Conservation (phyloP, 2,888 invertebrate species). For the Xanthia togata region DNA sequence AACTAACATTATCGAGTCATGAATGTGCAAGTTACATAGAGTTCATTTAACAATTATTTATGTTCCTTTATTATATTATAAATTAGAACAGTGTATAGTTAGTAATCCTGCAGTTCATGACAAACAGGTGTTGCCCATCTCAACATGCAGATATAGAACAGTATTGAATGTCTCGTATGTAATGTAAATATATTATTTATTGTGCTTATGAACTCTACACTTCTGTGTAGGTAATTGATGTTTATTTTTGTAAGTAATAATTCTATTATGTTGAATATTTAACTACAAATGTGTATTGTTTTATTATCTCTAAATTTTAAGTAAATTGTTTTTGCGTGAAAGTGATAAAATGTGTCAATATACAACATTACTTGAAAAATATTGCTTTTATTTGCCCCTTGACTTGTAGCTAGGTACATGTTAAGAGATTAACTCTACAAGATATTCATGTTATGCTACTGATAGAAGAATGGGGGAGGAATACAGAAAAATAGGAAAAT, state of each 20-base stretch:
- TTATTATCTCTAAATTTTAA: conserved; percentile 87
- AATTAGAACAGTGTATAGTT: conserved; percentile 33
- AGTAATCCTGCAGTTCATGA: conserved; percentile 41
- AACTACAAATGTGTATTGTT: conserved; percentile 82
- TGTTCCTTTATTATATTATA: conserved; percentile 62
- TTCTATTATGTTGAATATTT: conserved; percentile 87
- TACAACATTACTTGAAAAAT: conserved; percentile 86
- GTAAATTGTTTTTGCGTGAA: conserved; percentile 88
- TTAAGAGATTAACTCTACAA: neutral
- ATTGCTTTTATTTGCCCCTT: conserved; percentile 75
- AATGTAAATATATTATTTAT: conserved; percentile 67
- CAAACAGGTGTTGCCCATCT: conserved; percentile 29
- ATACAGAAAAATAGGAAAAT: conserved; percentile 71
- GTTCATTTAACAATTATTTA: conserved; percentile 38
- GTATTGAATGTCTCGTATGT: conserved; percentile 41
- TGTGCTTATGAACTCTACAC: conserved; percentile 62
- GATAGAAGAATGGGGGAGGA: conserved; percentile 66
- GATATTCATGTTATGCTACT: conserved; percentile 9
- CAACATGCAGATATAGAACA: conserved; percentile 39
- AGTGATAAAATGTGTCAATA: conserved; percentile 89
- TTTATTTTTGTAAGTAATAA: conserved; percentile 85
- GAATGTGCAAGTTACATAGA: conserved; percentile 46
- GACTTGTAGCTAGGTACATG: conserved; percentile 19
- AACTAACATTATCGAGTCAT: conserved; percentile 53
- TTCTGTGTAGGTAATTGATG: conserved; percentile 78